Percentiles rank a stretch among this genome's conserved stretches.
phyloP scores from a whole-genome alignment of 2,113 vertebrate species.

The Microtus pennsylvanicus region DNA sequence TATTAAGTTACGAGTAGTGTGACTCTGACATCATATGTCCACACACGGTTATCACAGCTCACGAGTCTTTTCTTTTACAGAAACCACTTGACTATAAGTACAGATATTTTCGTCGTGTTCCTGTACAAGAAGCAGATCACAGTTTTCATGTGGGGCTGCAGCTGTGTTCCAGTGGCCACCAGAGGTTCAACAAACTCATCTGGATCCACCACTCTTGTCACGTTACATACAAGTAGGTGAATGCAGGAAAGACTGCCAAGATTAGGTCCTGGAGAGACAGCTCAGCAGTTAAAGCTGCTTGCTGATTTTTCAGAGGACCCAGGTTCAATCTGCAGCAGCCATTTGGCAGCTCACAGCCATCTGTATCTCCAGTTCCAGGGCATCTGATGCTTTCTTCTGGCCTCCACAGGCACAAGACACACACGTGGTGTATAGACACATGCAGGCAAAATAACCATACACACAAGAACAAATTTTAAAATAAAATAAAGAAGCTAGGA shows the following conservation, averaged over 20 bases:
- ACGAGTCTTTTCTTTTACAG: constrained; percentile 83
- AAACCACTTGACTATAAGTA: constrained; percentile 94
- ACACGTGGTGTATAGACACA: background rate
- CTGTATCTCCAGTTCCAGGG: background rate
- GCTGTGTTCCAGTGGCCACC: constrained; percentile 94
- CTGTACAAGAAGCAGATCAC: constrained; percentile 93
- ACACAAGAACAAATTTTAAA: background rate
- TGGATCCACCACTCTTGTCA: constrained; percentile 99
- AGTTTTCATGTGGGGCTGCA: constrained; percentile 96
- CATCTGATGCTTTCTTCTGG: background rate
- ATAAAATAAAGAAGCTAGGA: background rate
- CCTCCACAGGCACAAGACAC: background rate
- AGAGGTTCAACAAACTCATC: constrained; percentile 95
- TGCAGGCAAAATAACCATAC: background rate
- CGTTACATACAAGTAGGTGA: constrained; percentile 93
- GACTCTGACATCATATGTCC: background rate
- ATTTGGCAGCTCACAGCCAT: background rate
- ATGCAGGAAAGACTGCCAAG: background rate
- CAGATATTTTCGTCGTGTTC: constrained; percentile 94
- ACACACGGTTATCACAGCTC: background rate
- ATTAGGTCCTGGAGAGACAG: background rate
- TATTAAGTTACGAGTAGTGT: background rate
- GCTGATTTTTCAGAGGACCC: background rate
- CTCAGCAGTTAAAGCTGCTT: background rate
- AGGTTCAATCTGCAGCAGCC: background rate